These are phyloP conservation scores for Megaptera novaeangliae DNA, from an alignment of 2,113 vertebrate genomes.

Conservation along the genomic window DNA sequence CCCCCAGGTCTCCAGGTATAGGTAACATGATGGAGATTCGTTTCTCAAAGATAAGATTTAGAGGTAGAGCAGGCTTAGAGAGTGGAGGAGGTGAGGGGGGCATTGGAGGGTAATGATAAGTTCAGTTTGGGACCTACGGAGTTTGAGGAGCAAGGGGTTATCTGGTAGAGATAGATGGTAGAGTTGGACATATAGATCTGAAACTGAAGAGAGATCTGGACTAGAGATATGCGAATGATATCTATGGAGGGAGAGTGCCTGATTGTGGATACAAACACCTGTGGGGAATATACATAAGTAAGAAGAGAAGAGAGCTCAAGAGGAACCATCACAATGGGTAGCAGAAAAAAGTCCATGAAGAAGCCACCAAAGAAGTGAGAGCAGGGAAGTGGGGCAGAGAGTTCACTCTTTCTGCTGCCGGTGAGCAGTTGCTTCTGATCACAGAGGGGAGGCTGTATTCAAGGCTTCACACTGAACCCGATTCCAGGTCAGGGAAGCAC, in stretches of 20 bases:
- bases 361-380: background rate
- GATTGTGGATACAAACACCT: background rate
- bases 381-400: background rate
- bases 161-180: background rate
- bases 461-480: fast-evolving
- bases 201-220: background rate
- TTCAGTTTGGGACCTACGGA: background rate
- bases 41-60: background rate
- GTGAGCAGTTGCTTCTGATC: background rate
- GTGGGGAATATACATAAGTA: too few species aligned
- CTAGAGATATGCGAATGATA: background rate
- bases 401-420: background rate
- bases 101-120: background rate
- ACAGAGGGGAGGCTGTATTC: background rate
- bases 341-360: background rate
- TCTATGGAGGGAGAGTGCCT: background rate
- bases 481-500: background rate
- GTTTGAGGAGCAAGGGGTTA: background rate
- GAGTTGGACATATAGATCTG: background rate
- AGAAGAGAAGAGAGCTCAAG: background rate
- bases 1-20: background rate
- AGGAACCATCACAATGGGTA: background rate
- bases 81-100: background rate
- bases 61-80: background rate
- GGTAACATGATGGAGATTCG: background rate